These are phyloP conservation scores for Crotalus helleri DNA, from an alignment of 2,113 vertebrate genomes.

Conservation along the genomic window DNA sequence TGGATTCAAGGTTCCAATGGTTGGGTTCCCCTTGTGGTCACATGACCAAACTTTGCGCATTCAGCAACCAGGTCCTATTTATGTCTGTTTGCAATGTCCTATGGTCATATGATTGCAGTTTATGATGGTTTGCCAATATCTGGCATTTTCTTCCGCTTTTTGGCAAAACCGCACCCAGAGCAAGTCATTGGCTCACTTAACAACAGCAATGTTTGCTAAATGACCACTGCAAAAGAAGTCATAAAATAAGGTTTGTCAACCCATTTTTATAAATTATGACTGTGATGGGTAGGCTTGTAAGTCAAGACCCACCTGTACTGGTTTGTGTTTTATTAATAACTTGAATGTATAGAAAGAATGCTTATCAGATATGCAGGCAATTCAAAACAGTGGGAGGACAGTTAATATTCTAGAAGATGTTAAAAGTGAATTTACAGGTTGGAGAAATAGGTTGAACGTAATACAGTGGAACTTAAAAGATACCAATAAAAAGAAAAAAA, in stretches of 20 bases:
- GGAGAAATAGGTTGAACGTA: neutral
- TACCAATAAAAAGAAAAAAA: neutral
- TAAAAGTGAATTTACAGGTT: neutral
- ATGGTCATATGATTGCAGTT: neutral
- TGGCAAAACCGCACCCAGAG: neutral
- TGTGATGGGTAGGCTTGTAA: neutral
- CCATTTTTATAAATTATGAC: neutral
- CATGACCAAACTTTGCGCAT: neutral
- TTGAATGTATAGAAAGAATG: neutral
- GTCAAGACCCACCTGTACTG: neutral
- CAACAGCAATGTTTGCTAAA: neutral
- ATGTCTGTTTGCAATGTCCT: neutral
- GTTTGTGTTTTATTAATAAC: neutral
- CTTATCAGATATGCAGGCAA: neutral
- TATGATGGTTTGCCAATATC: neutral
- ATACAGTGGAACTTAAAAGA: neutral
- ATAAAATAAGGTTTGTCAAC: neutral
- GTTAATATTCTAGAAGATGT: neutral
- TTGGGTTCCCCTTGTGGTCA: neutral
- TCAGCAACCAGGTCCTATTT: neutral
- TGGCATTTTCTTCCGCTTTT: neutral
- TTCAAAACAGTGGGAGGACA: neutral
- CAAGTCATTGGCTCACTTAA: neutral
- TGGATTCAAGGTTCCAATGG: neutral
- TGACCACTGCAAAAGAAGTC: neutral